A percentile compares a stretch with the other conserved stretches of the same genome.
phyloP scores from a whole-genome alignment of 2,113 vertebrate species.

The Parus major region DNA sequence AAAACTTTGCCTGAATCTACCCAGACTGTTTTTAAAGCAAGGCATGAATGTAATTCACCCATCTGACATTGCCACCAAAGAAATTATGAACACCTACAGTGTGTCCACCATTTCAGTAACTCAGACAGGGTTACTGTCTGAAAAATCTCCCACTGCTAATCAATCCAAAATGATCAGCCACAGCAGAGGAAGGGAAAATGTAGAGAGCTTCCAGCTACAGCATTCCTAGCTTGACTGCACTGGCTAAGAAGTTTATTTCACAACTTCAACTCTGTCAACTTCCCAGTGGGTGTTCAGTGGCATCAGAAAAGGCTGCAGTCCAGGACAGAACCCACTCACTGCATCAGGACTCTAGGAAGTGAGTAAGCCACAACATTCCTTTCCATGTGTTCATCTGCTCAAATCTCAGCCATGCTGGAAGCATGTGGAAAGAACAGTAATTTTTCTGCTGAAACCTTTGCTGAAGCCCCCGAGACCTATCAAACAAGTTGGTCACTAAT shows the following conservation, averaged over 20 bases:
- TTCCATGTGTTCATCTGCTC: not conserved
- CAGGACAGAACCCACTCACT: not conserved
- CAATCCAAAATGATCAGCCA: not conserved
- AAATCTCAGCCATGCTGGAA: not conserved
- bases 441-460: not conserved
- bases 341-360: not conserved
- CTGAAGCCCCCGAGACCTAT: not conserved
- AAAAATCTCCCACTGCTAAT: not conserved
- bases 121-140: not conserved
- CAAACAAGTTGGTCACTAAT: not conserved
- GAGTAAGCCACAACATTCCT: not conserved
- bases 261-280: not conserved
- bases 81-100: not conserved
- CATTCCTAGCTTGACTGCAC: not conserved
- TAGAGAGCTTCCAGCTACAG: not conserved
- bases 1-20: not conserved
- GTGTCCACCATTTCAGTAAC: not conserved
- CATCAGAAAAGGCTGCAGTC: not conserved
- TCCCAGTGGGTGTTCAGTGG: not conserved
- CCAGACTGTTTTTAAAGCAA: not conserved
- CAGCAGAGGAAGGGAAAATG: not conserved
- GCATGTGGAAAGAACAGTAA: not conserved
- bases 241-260: not conserved
- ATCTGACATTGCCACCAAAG: not conserved
- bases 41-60: not conserved